These are phyloP conservation scores for Amyelois transitella DNA, from an alignment of 1,140 invertebrate genomes.

Conservation along the genomic window DNA sequence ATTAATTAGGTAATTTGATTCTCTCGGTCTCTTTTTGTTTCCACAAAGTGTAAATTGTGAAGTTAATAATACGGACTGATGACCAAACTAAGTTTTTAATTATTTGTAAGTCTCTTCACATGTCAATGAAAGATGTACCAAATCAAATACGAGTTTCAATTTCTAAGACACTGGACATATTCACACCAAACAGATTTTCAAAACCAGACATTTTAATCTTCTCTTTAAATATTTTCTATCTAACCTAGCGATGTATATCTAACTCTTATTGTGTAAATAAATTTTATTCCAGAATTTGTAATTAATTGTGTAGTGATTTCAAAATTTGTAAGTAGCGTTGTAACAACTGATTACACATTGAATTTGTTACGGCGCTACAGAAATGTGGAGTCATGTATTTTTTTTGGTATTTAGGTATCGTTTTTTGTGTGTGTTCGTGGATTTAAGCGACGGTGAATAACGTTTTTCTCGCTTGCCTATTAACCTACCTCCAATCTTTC, in stretches of 20 bases:
- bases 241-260: slow-evolving; percentile 65
- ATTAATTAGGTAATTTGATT: too few species aligned
- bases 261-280: slow-evolving; percentile 71
- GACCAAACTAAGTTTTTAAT: too few species aligned
- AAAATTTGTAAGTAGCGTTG: slow-evolving; percentile 57
- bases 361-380: slow-evolving; percentile 40
- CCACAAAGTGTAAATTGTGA: not conserved
- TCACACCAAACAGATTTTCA: slow-evolving; percentile 34
- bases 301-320: slow-evolving; percentile 69
- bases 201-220: slow-evolving; percentile 48
- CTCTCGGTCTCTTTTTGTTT: too few species aligned
- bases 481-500: slow-evolving; percentile 44
- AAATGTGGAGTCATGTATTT: slow-evolving; percentile 50
- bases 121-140: too few species aligned
- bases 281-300: slow-evolving; percentile 70
- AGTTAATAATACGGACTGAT: not conserved
- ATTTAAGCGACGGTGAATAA: slow-evolving; percentile 64
- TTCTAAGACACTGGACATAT: slow-evolving; percentile 5
- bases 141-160: too few species aligned
- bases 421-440: slow-evolving; percentile 68
- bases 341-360: slow-evolving; percentile 20
- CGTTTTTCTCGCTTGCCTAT: slow-evolving; percentile 70
- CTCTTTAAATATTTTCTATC: slow-evolving; percentile 71
- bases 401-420: slow-evolving; percentile 66
- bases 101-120: too few species aligned